These are phyloP conservation scores for Hemaris fuciformis DNA, from an alignment of 2,888 invertebrate genomes.

Conservation along the genomic window DNA sequence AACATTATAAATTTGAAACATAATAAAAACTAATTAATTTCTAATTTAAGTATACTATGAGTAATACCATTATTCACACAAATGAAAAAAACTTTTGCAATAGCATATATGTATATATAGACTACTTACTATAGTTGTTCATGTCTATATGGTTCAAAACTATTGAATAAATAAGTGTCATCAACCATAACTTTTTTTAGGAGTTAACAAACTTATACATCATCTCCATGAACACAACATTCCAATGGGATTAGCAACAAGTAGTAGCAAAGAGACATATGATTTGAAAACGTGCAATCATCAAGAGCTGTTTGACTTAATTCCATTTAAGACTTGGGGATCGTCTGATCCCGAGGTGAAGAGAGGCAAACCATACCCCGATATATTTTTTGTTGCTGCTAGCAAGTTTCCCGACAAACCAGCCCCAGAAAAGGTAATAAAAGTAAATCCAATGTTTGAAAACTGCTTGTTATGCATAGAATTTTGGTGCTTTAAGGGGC, in stretches of 20 bases:
- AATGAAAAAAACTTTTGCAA: too few species aligned
- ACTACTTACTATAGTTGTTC: too few species aligned
- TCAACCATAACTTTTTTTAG: slow-evolving; percentile 70
- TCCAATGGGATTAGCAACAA: slow-evolving; percentile 93
- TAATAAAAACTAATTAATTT: too few species aligned
- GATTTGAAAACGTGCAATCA: slow-evolving; percentile 86
- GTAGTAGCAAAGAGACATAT: slow-evolving; percentile 87
- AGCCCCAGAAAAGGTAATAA: slow-evolving; percentile 73
- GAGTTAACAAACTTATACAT: slow-evolving; percentile 87
- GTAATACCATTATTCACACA: too few species aligned
- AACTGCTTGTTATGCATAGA: too few species aligned
- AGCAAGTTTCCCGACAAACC: slow-evolving; percentile 86
- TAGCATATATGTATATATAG: too few species aligned
- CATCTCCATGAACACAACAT: slow-evolving; percentile 87
- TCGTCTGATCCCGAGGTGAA: slow-evolving; percentile 92
- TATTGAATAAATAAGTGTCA: background rate
- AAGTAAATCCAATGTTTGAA: background rate
- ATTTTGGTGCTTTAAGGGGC: too few species aligned
- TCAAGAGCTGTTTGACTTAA: slow-evolving; percentile 84
- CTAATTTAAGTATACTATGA: too few species aligned
- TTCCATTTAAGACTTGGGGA: slow-evolving; percentile 88
- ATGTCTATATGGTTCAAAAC: too few species aligned
- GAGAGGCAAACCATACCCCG: slow-evolving; percentile 93
- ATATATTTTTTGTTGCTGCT: slow-evolving; percentile 91
- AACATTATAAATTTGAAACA: too few species aligned